A percentile compares a stretch with the other conserved stretches of the same genome.
phyloP scores from a whole-genome alignment of 2,888 invertebrate species.

The Fragum sueziense region DNA sequence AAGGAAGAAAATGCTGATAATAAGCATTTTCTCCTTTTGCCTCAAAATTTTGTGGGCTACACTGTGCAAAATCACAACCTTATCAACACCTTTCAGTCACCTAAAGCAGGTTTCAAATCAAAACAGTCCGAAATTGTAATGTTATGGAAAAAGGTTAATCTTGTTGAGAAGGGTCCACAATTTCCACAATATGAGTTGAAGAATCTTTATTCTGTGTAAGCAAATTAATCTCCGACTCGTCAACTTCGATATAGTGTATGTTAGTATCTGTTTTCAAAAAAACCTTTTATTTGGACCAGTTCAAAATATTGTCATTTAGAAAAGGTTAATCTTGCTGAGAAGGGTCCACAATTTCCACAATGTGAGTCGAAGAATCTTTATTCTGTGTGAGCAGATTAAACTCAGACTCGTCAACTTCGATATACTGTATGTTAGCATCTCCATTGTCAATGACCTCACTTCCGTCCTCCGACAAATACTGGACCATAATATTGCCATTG shows the following conservation, averaged over 20 bases:
- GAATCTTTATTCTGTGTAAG: too few species aligned
- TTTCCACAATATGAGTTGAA: neutral
- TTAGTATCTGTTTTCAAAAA: neutral
- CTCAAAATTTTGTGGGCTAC: too few species aligned
- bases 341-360: neutral
- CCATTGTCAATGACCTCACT: neutral
- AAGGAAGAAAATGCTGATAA: too few species aligned
- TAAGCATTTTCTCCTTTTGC: too few species aligned
- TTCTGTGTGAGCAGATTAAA: conserved; percentile 3
- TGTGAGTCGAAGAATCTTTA: neutral
- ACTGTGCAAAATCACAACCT: too few species aligned
- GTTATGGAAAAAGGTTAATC: too few species aligned
- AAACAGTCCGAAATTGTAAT: too few species aligned
- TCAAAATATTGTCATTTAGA: neutral
- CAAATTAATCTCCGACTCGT: too few species aligned
- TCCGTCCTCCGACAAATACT: conserved; percentile 11
- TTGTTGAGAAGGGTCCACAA: too few species aligned
- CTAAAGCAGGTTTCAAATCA: too few species aligned
- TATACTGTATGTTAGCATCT: conserved; percentile 2
- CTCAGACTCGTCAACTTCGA: conserved; percentile 9
- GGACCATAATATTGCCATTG: neutral
- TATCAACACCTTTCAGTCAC: too few species aligned
- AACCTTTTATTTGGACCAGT: neutral
- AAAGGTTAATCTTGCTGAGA: neutral
- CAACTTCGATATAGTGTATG: neutral